Percentiles rank a stretch among this genome's conserved stretches.
Evolutionary conservation across 2,113 vertebrate species (phyloP).

Genomic region (Ochotona princeps): DNA sequence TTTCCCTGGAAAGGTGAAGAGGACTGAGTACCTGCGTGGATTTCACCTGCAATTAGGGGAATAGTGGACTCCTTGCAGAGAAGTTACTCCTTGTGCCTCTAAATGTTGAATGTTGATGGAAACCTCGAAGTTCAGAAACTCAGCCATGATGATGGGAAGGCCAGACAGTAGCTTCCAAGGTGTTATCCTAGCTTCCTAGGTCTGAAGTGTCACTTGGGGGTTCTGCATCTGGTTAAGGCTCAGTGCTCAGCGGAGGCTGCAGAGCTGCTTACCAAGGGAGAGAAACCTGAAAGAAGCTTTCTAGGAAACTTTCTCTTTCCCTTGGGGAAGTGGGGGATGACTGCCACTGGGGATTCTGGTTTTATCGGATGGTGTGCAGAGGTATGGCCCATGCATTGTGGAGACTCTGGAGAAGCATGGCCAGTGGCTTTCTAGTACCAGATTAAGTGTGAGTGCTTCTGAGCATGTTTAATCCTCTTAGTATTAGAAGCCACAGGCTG

Average conservation of each 20-base stretch:
- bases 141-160: background rate
- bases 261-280: background rate
- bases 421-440: background rate
- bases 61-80: background rate
- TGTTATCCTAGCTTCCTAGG: background rate
- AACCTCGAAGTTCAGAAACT: background rate
- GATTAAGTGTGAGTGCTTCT: background rate
- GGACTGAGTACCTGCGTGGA: background rate
- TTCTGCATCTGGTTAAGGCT: background rate
- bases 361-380: background rate
- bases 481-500: background rate
- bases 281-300: background rate
- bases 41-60: background rate
- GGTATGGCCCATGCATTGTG: background rate
- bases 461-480: background rate
- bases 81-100: background rate
- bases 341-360: background rate
- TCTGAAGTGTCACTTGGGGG: fast-evolving
- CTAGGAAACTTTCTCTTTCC: background rate
- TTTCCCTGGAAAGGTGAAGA: slow-evolving; percentile 4
- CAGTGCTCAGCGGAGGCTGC: background rate
- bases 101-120: background rate
- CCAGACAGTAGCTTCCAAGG: background rate
- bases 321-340: background rate
- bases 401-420: fast-evolving